Base-by-base conservation (phyloP, 92 coral and sea anemone genomes). In the Parazoanthus darwini region DNA sequence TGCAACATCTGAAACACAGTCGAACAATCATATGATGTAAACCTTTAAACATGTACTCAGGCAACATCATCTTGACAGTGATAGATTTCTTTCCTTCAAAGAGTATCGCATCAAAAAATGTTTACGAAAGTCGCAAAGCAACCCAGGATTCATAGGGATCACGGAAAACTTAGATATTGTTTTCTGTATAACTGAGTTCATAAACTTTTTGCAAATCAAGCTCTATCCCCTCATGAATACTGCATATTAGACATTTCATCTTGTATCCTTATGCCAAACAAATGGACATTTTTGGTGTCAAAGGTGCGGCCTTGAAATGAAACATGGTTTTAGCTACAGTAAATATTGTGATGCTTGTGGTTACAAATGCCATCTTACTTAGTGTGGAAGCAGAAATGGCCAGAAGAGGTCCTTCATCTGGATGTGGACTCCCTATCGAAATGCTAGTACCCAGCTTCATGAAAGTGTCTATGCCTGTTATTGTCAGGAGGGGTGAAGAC, bases 351-450 rank as follows among this genome's bases (percentile, higher is more conserved):
- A 51, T 9, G 59, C 59, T 20, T 54, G 59, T 54, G 59, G 2
- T 3, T 18, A 63, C 22, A 63, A 14, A 46, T 25, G 26, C 29
- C 8, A 6, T 91, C 98, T 85, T 89, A 96, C 98, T 88, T 14
- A 92, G 86, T 63, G 99, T 93, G n/a, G 97, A 68, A 9, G 94
- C 94, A 70, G 99, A 93, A 39, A 95, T 92, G 23, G 99, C 98
- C 68, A 96, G 89, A 74, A 94, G 84, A 67, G 81, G 67, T 18
- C 84, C 83, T 46, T 59, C 33, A 5, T 80, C 89, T 58, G 54
- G 82, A 72, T 89, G 88, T 43, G 99, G 99, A 63, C 91, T 94
- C 78, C 99, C 99, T 38, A 91, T 88, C n/a, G 98, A 92, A 36
- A 95, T 68, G 79, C 94, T 90, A 29, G 94, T 92, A 18, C 99